Base-by-base conservation (phyloP, 2,113 vertebrate genomes). In the Albula glossodonta region DNA sequence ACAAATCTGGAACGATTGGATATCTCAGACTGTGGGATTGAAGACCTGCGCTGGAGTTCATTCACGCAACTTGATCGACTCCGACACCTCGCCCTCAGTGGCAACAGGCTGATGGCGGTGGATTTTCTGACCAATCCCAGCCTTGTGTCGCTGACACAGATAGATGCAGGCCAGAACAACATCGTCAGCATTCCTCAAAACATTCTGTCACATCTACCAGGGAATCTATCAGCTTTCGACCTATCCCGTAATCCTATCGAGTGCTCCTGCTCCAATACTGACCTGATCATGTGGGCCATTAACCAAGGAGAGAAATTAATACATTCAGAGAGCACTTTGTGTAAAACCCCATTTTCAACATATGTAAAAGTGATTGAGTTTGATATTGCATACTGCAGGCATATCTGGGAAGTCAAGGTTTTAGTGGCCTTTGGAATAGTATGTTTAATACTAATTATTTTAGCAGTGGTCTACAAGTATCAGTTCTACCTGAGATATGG, bases 81-180 rank as follows among this genome's bases (percentile, higher is more conserved):
- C 25, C 82, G 80, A 60, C 81, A 91, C 15, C 86, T 97, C 48
- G 92, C 95, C 80, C 90, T 97, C 85, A 96, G 94, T 88, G 89
- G 92, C 80, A 97, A 97, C 80, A 93, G 93, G 6, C 87, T 97
- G 15, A 22, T 94, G 22, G 83, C 11, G 7, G 89, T 97, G 5
- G 92, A 95, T 87, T 84, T 87, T 49, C 49, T 52, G 2, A 70
- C 88, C 82, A 94, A 90, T 50, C 49, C 81, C 49, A 85, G 90
- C 0, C 91, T 96, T 2, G 70, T 25, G 52, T 81, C 87, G 12
- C 94, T 97, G 70, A 88, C 1, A 31, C 13, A 81, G 19, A 87
- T 97, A 53, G 94, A 96, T 83, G 90, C 87, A 52, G 95, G 94
- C 88, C 89, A 86, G 84, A 97, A 96, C 81, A 94, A 77, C 22